Evolutionary conservation across 2,888 invertebrate genomes (phyloP).

Genomic region (Nomada goodeniana): DNA sequence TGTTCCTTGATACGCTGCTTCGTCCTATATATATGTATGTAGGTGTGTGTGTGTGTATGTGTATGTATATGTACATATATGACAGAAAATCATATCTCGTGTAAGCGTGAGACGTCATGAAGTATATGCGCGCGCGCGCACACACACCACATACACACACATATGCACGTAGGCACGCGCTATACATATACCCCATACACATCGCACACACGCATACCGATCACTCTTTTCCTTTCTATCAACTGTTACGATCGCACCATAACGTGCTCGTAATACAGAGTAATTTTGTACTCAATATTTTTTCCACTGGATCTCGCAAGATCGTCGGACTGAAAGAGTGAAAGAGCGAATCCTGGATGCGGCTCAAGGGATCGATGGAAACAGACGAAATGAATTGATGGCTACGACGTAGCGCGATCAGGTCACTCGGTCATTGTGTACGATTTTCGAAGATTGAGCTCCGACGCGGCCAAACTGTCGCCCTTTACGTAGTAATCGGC

Average conservation of each 20-base stretch:
- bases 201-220: background rate
- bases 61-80: background rate
- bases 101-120: too few species aligned
- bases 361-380: slow-evolving; percentile 36
- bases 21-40: slow-evolving; percentile 1
- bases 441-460: slow-evolving; percentile 80
- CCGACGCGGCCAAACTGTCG: slow-evolving; percentile 81
- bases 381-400: slow-evolving; percentile 43
- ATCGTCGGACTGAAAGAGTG: slow-evolving; percentile 10
- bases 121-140: background rate
- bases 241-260: background rate
- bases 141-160: background rate
- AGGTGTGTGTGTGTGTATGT: background rate
- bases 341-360: slow-evolving; percentile 31
- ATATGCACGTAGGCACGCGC: background rate
- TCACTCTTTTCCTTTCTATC: background rate
- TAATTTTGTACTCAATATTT: slow-evolving; percentile 56
- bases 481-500: slow-evolving; percentile 86
- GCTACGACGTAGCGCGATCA: slow-evolving; percentile 38
- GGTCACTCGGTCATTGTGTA: slow-evolving; percentile 78
- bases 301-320: background rate
- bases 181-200: background rate
- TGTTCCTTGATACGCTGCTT: slow-evolving; percentile 26
- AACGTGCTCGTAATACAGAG: slow-evolving; percentile 20
- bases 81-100: too few species aligned